Conservation (phyloP, 2,888 invertebrate species). For the Coenonympha arcania region DNA sequence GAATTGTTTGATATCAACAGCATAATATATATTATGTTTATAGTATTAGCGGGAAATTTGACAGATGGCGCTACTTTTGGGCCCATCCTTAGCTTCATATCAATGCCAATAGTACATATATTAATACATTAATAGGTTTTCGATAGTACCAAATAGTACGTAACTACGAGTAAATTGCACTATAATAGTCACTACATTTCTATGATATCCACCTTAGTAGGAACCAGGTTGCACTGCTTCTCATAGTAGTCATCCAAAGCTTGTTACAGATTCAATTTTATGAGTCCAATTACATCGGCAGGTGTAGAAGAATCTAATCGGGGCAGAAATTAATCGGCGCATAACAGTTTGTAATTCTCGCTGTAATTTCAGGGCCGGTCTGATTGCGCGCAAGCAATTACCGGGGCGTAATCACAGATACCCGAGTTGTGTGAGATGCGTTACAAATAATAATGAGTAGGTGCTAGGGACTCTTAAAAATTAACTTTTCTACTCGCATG, state of each 20-base stretch:
- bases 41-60: too few species aligned
- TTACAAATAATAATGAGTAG: slow-evolving; percentile 1
- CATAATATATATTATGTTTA: too few species aligned
- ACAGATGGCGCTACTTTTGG: too few species aligned
- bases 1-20: too few species aligned
- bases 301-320: slow-evolving; percentile 29
- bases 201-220: too few species aligned
- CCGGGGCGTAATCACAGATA: slow-evolving; percentile 17
- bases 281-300: slow-evolving; percentile 21
- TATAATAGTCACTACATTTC: too few species aligned
- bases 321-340: slow-evolving; percentile 28
- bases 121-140: too few species aligned
- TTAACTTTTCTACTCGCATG: slow-evolving; percentile 1
- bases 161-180: too few species aligned
- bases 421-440: slow-evolving; percentile 5
- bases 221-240: too few species aligned
- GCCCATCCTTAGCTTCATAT: too few species aligned
- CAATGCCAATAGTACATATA: too few species aligned
- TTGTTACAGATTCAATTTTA: slow-evolving; percentile 26
- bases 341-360: slow-evolving; percentile 33
- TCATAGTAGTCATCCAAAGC: slow-evolving; percentile 1
- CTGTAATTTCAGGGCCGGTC: slow-evolving; percentile 30
- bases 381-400: slow-evolving; percentile 31
- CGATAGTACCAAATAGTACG: too few species aligned
- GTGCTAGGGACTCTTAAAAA: not conserved